phyloP scores from a whole-genome alignment of 2,888 invertebrate genomes.

The Mechanitis mazaeus region DNA sequence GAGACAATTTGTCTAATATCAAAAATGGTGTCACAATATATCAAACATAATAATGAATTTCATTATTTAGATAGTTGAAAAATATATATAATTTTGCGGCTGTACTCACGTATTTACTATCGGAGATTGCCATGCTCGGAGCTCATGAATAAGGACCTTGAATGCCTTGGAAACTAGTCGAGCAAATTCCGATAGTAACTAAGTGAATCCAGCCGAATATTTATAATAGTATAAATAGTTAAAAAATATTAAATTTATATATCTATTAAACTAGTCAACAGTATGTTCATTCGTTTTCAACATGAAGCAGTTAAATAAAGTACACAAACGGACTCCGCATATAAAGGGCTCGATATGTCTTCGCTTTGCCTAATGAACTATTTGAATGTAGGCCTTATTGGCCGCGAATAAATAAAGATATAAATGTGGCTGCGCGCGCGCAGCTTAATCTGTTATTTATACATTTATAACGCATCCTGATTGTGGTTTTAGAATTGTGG shows the following conservation, averaged over 20 bases:
- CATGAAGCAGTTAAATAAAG: slow-evolving; percentile 57
- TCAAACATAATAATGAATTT: too few species aligned
- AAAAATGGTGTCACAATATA: too few species aligned
- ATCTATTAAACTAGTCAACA: slow-evolving; percentile 24
- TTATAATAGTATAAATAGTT: not conserved
- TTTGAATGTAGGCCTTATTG: slow-evolving; percentile 73
- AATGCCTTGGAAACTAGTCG: too few species aligned
- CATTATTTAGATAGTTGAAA: too few species aligned
- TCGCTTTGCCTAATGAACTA: slow-evolving; percentile 64
- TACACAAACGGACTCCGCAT: slow-evolving; percentile 55
- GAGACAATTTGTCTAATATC: too few species aligned
- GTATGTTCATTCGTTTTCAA: slow-evolving; percentile 48
- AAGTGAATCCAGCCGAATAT: too few species aligned
- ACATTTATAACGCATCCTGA: slow-evolving; percentile 40
- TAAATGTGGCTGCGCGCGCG: slow-evolving; percentile 60
- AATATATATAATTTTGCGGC: too few species aligned
- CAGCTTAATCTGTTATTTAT: slow-evolving; percentile 65
- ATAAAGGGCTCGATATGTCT: slow-evolving; percentile 59
- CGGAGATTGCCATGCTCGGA: too few species aligned
- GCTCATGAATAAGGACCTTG: too few species aligned
- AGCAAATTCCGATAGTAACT: too few species aligned
- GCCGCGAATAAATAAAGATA: slow-evolving; percentile 65
- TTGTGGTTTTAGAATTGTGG: slow-evolving; percentile 17
- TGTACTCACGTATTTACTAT: too few species aligned
- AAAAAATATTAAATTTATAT: not conserved